phyloP scores from a whole-genome alignment of 2,888 invertebrate genomes.

The Synanthedon andrenaeformis region DNA sequence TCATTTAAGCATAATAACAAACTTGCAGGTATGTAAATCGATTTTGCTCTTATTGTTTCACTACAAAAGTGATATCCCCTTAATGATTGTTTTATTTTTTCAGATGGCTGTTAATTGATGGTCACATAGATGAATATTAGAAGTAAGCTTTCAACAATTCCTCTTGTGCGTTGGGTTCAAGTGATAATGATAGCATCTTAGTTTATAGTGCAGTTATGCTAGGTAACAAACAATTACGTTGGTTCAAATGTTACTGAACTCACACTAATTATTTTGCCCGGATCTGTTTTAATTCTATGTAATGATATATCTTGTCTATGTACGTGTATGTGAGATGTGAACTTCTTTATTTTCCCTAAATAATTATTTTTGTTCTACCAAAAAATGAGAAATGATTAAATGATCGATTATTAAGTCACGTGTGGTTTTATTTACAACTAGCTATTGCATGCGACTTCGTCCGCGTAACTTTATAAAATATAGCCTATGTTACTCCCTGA shows the following conservation, averaged over 20 bases:
- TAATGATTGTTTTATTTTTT: slow-evolving; percentile 31
- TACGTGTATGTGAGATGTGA: slow-evolving; percentile 59
- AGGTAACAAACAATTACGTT: slow-evolving; percentile 49
- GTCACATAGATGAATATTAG: slow-evolving; percentile 62
- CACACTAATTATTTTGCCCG: slow-evolving; percentile 67
- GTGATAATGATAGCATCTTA: slow-evolving; percentile 65
- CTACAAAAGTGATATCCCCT: not conserved
- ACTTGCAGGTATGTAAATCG: slow-evolving; percentile 36
- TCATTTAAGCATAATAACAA: slow-evolving; percentile 25
- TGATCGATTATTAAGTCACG: slow-evolving; percentile 11
- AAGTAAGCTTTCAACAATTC: slow-evolving; percentile 64
- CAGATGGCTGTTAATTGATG: slow-evolving; percentile 44
- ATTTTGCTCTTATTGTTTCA: not conserved
- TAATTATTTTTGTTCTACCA: slow-evolving; percentile 67
- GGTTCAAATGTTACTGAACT: slow-evolving; percentile 49
- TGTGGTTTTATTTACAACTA: slow-evolving; percentile 11
- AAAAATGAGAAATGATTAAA: slow-evolving; percentile 65
- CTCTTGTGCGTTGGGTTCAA: slow-evolving; percentile 63
- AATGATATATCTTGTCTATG: slow-evolving; percentile 28
- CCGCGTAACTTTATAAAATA: not conserved
- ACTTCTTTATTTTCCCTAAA: slow-evolving; percentile 40
- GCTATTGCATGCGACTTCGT: not conserved
- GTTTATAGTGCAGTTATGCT: slow-evolving; percentile 60
- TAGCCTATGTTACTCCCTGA: too few relatives aligned
- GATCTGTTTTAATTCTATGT: slow-evolving; percentile 61